These are phyloP conservation scores for Carlito syrichta DNA, from an alignment of 2,113 vertebrate genomes.

Conservation along the genomic window DNA sequence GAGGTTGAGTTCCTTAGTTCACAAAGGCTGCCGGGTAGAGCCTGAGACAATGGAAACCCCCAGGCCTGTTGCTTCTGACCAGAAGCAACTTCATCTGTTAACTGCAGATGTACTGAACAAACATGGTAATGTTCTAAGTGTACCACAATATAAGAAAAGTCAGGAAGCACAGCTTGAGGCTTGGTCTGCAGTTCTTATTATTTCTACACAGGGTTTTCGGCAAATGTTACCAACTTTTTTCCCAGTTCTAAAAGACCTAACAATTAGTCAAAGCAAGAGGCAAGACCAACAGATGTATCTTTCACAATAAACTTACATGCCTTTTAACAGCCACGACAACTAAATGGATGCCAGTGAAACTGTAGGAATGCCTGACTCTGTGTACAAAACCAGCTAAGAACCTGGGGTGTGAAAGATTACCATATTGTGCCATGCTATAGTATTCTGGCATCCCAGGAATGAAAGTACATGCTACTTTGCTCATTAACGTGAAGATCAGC, in stretches of 20 bases:
- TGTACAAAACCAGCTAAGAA: background rate
- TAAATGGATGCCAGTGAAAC: background rate
- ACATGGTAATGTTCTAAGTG: background rate
- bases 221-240: background rate
- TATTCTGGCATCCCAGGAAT: background rate
- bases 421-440: background rate
- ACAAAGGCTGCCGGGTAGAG: background rate
- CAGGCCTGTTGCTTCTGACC: background rate
- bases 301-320: background rate
- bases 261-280: conserved; percentile 1
- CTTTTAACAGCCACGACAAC: conserved; percentile 14
- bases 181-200: background rate
- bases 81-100: background rate
- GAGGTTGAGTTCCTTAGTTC: background rate
- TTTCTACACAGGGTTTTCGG: background rate
- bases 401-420: background rate
- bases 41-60: background rate
- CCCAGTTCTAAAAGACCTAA: background rate
- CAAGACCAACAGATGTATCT: conserved; percentile 6
- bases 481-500: conserved; percentile 1
- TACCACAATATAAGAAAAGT: background rate
- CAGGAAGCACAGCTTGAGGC: background rate
- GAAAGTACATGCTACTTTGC: background rate
- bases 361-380: background rate
- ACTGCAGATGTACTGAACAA: background rate